These are phyloP conservation scores for Podarcis lilfordi DNA, from an alignment of 2,797 vertebrate genomes.

Conservation along the genomic window DNA sequence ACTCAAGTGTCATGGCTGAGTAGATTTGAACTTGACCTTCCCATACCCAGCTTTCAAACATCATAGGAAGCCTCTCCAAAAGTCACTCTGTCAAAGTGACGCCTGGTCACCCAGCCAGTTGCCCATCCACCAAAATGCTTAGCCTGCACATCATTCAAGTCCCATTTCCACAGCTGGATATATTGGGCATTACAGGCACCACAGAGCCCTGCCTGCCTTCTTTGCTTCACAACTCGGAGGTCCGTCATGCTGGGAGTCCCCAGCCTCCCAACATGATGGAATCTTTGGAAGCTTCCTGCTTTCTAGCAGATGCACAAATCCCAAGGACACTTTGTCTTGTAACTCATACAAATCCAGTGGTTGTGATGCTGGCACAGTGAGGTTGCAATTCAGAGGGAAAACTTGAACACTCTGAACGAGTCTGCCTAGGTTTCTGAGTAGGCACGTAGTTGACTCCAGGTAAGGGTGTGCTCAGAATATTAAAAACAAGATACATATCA, in stretches of 20 bases:
- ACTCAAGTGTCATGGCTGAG: not conserved
- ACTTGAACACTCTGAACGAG: not conserved
- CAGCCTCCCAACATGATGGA: not conserved
- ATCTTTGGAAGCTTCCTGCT: not conserved
- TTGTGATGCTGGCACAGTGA: not conserved
- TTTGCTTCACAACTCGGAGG: not conserved
- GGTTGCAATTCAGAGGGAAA: not conserved
- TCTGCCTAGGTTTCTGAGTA: not conserved
- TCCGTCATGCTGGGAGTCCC: not conserved
- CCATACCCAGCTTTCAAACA: not conserved
- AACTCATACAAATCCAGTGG: not conserved
- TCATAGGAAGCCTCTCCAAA: not conserved
- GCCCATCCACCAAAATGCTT: not conserved
- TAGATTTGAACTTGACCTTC: not conserved
- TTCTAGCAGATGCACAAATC: not conserved
- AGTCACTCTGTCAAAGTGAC: not conserved
- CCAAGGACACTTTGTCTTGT: not conserved
- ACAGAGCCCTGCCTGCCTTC: not conserved
- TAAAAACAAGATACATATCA: constrained; percentile 20
- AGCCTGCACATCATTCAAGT: not conserved
- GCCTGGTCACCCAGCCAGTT: not conserved
- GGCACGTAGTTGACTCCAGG: constrained; percentile 27
- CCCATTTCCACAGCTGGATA: not conserved
- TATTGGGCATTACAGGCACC: not conserved
- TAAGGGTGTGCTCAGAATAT: constrained; percentile 12